phyloP scores from a whole-genome alignment of 2,113 vertebrate genomes.

The Cynoglossus semilaevis region DNA sequence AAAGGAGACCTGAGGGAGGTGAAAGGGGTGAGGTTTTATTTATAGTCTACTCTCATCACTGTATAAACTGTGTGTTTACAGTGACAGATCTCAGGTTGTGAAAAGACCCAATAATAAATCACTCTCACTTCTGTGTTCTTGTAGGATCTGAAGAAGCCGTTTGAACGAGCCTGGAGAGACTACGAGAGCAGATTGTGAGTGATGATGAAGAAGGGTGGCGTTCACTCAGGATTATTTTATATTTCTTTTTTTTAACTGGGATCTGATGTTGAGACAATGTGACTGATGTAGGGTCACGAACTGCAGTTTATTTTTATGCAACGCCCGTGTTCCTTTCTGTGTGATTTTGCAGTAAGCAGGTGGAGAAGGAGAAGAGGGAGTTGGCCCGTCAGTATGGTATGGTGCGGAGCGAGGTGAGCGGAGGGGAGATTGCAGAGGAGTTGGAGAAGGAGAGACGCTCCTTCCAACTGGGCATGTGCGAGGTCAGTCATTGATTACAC shows the following conservation, averaged over 20 bases:
- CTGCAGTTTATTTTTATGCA: too few species aligned
- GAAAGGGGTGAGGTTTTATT: slow-evolving; percentile 54
- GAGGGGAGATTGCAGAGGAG: slow-evolving; percentile 66
- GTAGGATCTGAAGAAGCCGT: slow-evolving; percentile 69
- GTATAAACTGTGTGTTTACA: neutral
- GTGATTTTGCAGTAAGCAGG: slow-evolving; percentile 55
- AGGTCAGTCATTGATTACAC: slow-evolving; percentile 33
- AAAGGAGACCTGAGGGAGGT: slow-evolving; percentile 71
- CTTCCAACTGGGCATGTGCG: slow-evolving; percentile 70
- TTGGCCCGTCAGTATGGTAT: slow-evolving; percentile 66
- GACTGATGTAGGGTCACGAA: neutral
- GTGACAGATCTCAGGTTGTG: neutral
- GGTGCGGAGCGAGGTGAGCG: slow-evolving; percentile 67
- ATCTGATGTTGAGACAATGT: neutral
- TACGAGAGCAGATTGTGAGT: slow-evolving; percentile 71
- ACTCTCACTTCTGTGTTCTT: neutral
- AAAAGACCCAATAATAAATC: too few species aligned
- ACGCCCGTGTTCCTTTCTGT: too few species aligned
- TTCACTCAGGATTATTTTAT: neutral
- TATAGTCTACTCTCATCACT: neutral
- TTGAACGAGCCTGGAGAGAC: slow-evolving; percentile 64
- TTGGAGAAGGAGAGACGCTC: slow-evolving; percentile 66
- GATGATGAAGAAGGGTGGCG: neutral
- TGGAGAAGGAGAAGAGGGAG: slow-evolving; percentile 71
- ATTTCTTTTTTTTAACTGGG: too few species aligned